Conservation (phyloP, 2,113 vertebrate species). For the Anarhynchus alexandrinus region DNA sequence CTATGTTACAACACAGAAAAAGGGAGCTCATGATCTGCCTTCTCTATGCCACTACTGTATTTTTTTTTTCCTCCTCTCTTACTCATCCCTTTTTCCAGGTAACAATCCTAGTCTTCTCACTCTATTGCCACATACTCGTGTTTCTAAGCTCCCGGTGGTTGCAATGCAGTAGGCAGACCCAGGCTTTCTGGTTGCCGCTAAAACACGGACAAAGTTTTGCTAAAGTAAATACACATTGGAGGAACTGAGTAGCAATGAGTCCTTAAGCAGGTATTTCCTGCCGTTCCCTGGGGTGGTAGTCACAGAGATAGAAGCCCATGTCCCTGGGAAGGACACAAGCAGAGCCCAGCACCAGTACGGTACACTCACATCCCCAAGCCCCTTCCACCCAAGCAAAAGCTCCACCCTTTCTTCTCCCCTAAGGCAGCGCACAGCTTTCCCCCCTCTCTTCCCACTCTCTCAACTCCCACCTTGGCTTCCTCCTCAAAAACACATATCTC, state of each 20-base stretch:
- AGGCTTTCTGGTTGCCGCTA: background rate
- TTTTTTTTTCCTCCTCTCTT: background rate
- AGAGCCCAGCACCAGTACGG: background rate
- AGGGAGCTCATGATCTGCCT: background rate
- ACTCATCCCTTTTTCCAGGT: background rate
- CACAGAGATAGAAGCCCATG: background rate
- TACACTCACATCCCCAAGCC: background rate
- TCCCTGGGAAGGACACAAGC: background rate
- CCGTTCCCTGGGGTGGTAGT: background rate
- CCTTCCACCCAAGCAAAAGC: background rate
- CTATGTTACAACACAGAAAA: background rate
- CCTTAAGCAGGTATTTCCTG: background rate
- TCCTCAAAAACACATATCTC: background rate
- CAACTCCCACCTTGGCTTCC: background rate
- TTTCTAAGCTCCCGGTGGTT: background rate
- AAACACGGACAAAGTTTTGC: background rate
- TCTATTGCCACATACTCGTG: background rate
- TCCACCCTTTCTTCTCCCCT: conserved; percentile 36
- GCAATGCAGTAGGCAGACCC: background rate
- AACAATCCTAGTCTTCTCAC: background rate
- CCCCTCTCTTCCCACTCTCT: background rate
- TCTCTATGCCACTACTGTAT: background rate
- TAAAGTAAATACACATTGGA: background rate
- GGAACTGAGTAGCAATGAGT: background rate
- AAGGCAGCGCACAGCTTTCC: background rate